Evolutionary conservation across 2,113 vertebrate genomes (phyloP), one percentile per base, ranked within the genome.

Genomic region (Bubo bubo): DNA sequence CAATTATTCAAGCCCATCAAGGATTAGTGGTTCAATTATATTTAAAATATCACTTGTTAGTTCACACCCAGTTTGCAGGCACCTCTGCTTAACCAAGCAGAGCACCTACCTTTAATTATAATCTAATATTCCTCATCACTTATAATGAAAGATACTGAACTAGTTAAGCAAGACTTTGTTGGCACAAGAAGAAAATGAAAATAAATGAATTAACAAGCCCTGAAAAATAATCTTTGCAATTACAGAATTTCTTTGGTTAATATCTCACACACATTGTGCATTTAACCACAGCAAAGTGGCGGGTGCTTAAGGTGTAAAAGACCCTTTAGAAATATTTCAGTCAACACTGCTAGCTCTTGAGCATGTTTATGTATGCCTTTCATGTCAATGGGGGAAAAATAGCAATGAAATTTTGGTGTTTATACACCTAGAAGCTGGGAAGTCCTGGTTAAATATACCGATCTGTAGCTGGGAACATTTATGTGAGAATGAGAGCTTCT

Each of bases 281-380:
- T 93, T 91, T 96, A 90, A 66, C 43, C 80, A 76, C 49, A 62
- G 55, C 59, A 34, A 96, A 93, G 63, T 76, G 35, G 55, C 6
- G 34, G 49, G 82, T 85, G 82, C 81, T 94, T 91, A 83, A 85
- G 79, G 84, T 93, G 79, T 88, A 79, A 93, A 95, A 92, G 68
- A 83, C 81, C 24, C 74, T 94, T 94, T 50, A 95, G 91, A 95
- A 96, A 88, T 83, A 94, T 94, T 94, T 95, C 94, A 96, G 92
- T 79, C 67, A 79, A 71, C 79, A 58, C 56, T 66, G 35, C 52
- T 85, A 56, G 66, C 81, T 93, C 96, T 94, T 93, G 79, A 83
- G 53, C 59, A 62, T 85, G 79, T 92, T 95, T 85, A 74, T 85
- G 67, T 94, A n/a, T 85, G 76, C 43, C 88, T 96, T 92, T 93